These are phyloP conservation scores for Atherinosoma microstoma DNA, from an alignment of 2,797 vertebrate genomes.

Conservation along the genomic window DNA sequence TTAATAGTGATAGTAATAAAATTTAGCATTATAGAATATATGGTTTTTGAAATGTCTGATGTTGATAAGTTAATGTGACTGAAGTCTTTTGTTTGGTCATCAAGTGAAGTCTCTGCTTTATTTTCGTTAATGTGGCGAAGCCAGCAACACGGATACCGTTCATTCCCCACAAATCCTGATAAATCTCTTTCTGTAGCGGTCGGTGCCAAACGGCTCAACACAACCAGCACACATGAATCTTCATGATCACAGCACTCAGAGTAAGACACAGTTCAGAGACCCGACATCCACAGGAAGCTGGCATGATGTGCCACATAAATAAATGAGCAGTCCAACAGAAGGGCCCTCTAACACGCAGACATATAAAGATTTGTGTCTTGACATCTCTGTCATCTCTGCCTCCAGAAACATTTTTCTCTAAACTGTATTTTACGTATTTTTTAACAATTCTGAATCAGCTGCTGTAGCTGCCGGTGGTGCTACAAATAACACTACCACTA, in stretches of 20 bases:
- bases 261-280: conserved; percentile 33
- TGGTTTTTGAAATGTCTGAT: background rate
- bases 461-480: background rate
- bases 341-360: conserved; percentile 8
- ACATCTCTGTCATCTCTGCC: conserved; percentile 2
- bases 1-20: background rate
- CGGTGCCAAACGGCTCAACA: conserved; percentile 46
- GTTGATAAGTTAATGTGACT: background rate
- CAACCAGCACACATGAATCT: conserved; percentile 36
- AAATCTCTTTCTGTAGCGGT: conserved; percentile 55
- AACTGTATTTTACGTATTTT: background rate
- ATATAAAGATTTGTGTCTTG: conserved; percentile 3
- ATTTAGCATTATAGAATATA: background rate
- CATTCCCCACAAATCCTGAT: conserved; percentile 45
- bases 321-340: conserved; percentile 38
- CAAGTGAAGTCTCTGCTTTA: conserved; percentile 14
- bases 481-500: background rate
- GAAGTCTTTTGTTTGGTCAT: conserved; percentile 29
- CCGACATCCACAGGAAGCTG: conserved; percentile 41
- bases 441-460: background rate
- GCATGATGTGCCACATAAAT: conserved; percentile 42
- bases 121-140: conserved; percentile 46
- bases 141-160: conserved; percentile 35
- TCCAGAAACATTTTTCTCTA: background rate
- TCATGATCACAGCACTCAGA: conserved; percentile 36